phyloP scores from a whole-genome alignment of 1,140 invertebrate genomes.

The Zaprionus nigranus region DNA sequence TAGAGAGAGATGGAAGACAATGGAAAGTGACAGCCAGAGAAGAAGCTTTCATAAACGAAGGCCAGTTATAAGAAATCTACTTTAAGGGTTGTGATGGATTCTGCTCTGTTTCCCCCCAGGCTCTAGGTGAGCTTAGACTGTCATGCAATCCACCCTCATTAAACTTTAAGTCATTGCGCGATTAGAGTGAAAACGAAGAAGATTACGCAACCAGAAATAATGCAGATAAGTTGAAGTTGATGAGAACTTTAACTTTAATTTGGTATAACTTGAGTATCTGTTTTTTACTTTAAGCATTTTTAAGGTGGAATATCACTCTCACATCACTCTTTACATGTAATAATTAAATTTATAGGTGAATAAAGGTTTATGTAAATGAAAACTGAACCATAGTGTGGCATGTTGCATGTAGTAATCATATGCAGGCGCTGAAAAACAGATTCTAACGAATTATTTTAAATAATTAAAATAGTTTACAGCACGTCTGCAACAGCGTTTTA shows the following conservation, averaged over 20 bases:
- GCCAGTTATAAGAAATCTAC: background rate
- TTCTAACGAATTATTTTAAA: slow-evolving; percentile 54
- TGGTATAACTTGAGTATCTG: too few species aligned
- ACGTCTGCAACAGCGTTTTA: background rate
- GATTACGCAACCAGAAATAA: background rate
- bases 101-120: background rate
- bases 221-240: too few species aligned
- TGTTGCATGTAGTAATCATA: slow-evolving; percentile 23
- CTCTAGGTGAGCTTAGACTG: slow-evolving; percentile 32
- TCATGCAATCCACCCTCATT: slow-evolving; percentile 55
- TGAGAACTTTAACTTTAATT: too few species aligned
- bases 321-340: too few species aligned
- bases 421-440: slow-evolving; percentile 53
- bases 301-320: too few species aligned
- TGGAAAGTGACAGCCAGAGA: slow-evolving; percentile 31
- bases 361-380: background rate
- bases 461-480: slow-evolving; percentile 64
- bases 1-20: background rate
- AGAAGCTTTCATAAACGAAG: slow-evolving; percentile 59
- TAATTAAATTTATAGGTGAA: too few species aligned
- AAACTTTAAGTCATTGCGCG: slow-evolving; percentile 56
- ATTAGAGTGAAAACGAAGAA: slow-evolving; percentile 33
- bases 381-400: background rate
- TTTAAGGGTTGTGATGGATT: slow-evolving; percentile 21
- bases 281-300: too few species aligned